Percentiles rank a stretch among this genome's conserved stretches.
Evolutionary conservation across 2,797 vertebrate genomes (phyloP).

Genomic region (Onychomys torridus): DNA sequence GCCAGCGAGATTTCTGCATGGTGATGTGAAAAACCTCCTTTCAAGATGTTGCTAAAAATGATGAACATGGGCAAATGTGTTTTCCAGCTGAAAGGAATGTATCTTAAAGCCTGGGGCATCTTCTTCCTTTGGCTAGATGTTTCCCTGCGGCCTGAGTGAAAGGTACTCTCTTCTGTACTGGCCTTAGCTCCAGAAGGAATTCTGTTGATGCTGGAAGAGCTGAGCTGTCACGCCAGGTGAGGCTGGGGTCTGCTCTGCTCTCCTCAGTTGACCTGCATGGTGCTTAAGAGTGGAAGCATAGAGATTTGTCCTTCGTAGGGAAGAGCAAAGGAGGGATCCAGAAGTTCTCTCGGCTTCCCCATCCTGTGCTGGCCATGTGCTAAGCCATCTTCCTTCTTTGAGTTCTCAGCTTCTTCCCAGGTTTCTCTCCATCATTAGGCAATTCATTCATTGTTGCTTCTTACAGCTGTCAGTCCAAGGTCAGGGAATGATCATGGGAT

Average conservation of each 20-base stretch:
- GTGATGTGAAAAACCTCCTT: constrained; percentile 2
- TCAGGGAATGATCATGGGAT: not conserved
- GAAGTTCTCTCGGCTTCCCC: fast-evolving
- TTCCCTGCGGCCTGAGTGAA: not conserved
- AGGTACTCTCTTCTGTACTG: not conserved
- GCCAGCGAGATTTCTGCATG: not conserved
- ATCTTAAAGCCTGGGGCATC: not conserved
- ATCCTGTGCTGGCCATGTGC: too few relatives aligned
- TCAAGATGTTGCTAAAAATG: not conserved
- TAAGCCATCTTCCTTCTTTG: not conserved
- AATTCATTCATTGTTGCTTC: not conserved
- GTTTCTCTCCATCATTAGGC: not conserved
- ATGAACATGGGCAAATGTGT: not conserved
- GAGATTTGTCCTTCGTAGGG: not conserved
- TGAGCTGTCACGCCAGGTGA: not conserved
- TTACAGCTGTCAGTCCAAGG: not conserved
- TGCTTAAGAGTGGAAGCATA: not conserved
- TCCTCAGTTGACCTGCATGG: not conserved
- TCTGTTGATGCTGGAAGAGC: not conserved
- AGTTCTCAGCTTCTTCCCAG: not conserved
- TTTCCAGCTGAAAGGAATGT: not conserved
- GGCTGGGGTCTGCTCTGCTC: not conserved
- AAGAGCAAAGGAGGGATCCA: not conserved
- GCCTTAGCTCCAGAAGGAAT: not conserved
- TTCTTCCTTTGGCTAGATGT: constrained; percentile 6